Conservation (phyloP, 1,140 invertebrate genomes). For the Drosophila repleta region DNA sequence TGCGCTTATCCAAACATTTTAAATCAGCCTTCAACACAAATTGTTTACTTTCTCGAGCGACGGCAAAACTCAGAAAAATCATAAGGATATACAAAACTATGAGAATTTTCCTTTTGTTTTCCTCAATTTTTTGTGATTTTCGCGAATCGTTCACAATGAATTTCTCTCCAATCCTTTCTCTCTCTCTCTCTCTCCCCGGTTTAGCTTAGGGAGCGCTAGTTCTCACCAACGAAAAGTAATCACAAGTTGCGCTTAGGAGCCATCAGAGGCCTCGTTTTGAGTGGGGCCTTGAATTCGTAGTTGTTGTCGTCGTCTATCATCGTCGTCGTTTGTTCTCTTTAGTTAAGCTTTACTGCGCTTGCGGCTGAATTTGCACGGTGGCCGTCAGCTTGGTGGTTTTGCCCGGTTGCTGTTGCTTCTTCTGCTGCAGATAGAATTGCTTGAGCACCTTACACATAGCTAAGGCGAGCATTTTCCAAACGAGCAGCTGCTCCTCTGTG, state of each 20-base stretch:
- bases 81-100: slow-evolving; percentile 43
- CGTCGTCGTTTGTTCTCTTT: slow-evolving; percentile 7
- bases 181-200: slow-evolving; percentile 23
- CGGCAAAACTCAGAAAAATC: slow-evolving; percentile 58
- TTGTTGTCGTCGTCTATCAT: slow-evolving; percentile 12
- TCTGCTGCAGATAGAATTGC: slow-evolving; percentile 71
- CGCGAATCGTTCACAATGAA: slow-evolving; percentile 63
- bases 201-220: slow-evolving; percentile 57
- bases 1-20: slow-evolving; percentile 72
- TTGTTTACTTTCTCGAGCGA: slow-evolving; percentile 18
- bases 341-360: slow-evolving; percentile 56
- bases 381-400: slow-evolving; percentile 64
- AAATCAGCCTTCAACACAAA: slow-evolving; percentile 25
- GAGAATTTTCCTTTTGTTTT: slow-evolving; percentile 22
- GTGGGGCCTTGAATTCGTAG: slow-evolving; percentile 9
- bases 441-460: slow-evolving; percentile 80
- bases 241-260: slow-evolving; percentile 79
- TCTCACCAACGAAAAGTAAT: slow-evolving; percentile 79
- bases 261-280: slow-evolving; percentile 23
- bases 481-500: slow-evolving; percentile 66
- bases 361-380: slow-evolving; percentile 70
- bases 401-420: slow-evolving; percentile 43
- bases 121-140: slow-evolving; percentile 32
- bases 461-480: slow-evolving; percentile 76
- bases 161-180: slow-evolving; percentile 16